A percentile compares a stretch with the other conserved stretches of the same genome.
These are phyloP conservation scores for Solenodon paradoxus DNA, from an alignment of 2,113 vertebrate species.

Conservation along the genomic window DNA sequence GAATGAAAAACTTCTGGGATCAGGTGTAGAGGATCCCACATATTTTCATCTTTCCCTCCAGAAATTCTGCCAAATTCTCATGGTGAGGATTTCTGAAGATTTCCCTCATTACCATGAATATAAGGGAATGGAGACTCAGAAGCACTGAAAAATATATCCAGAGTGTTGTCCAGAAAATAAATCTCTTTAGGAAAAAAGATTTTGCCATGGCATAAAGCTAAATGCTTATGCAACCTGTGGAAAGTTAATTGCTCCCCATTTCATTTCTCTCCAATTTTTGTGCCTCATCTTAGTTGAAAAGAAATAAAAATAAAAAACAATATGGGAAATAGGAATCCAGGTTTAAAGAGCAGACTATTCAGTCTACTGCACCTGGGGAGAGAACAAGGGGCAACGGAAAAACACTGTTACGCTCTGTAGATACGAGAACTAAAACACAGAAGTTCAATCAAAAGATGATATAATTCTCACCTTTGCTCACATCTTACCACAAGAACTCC, in stretches of 20 bases:
- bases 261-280: neutral
- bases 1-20: neutral
- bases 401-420: neutral
- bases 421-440: neutral
- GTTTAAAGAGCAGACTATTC: neutral
- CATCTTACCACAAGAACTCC: neutral
- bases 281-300: neutral
- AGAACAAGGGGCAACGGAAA: neutral
- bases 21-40: accelerated
- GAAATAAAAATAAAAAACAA: neutral
- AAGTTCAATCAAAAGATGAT: neutral
- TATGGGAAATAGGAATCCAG: neutral
- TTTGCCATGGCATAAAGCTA: neutral
- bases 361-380: neutral
- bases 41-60: neutral
- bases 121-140: neutral
- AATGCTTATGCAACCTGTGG: neutral
- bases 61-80: neutral
- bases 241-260: neutral
- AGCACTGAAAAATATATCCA: neutral
- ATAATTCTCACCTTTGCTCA: neutral
- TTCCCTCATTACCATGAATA: neutral
- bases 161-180: neutral
- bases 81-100: neutral
- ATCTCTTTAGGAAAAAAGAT: neutral